Evolutionary conservation across 1,140 invertebrate species (phyloP).

Genomic region (Zophobas atratus): DNA sequence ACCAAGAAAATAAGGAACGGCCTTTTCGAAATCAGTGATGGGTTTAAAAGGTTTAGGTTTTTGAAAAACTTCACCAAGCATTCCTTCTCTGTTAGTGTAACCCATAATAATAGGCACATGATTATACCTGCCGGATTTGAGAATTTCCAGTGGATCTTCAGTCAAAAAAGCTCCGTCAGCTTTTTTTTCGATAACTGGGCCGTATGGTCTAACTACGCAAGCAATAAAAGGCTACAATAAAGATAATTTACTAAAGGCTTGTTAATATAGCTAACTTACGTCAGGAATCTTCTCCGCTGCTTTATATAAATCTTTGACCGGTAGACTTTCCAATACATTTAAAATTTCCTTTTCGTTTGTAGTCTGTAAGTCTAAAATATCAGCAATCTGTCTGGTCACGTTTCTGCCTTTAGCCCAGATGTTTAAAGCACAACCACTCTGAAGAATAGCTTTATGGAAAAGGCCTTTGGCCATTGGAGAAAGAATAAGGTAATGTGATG

Average conservation of each 20-base stretch:
- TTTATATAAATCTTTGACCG: constrained; percentile 65
- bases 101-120: constrained; percentile 63
- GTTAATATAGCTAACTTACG: constrained; percentile 58
- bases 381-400: background rate
- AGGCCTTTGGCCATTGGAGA: constrained; percentile 68
- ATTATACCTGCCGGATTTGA: constrained; percentile 60
- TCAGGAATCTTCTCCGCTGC: constrained; percentile 63
- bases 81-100: constrained; percentile 61
- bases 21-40: constrained; percentile 22
- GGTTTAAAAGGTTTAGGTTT: constrained; percentile 1
- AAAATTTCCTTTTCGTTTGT: constrained; percentile 53
- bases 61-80: constrained; percentile 55
- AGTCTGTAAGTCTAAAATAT: constrained; percentile 25
- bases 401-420: constrained; percentile 67
- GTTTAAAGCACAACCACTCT: constrained; percentile 73
- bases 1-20: constrained; percentile 28
- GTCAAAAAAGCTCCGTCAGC: constrained; percentile 56
- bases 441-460: constrained; percentile 74
- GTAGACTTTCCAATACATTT: constrained; percentile 53
- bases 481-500: constrained; percentile 56
- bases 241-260: background rate
- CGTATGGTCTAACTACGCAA: constrained; percentile 23
- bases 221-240: constrained; percentile 8
- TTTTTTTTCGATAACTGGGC: constrained; percentile 45
- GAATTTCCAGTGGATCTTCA: constrained; percentile 58